Evolutionary conservation across 2,888 invertebrate species (phyloP).

Genomic region (Scrobipalpa costella): DNA sequence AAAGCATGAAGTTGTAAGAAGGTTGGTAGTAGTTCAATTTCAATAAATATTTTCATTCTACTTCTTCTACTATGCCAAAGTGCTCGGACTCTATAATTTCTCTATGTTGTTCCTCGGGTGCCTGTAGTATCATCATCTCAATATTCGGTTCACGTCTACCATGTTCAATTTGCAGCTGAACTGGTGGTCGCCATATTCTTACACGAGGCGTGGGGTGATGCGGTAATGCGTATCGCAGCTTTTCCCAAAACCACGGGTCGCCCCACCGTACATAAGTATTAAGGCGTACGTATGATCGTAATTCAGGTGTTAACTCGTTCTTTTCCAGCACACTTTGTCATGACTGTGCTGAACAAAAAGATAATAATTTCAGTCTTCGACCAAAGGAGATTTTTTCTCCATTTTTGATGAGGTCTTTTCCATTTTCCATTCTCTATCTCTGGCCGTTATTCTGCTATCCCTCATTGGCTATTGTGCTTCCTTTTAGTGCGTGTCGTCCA

Average conservation of each 20-base stretch:
- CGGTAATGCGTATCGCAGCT: conserved; percentile 86
- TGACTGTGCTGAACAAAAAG: too few species aligned
- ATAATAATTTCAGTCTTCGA: too few species aligned
- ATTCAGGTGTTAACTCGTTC: conserved; percentile 57
- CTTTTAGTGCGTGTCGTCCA: too few species aligned
- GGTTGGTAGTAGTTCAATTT: too few species aligned
- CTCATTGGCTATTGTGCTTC: too few species aligned
- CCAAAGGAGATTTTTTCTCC: too few species aligned
- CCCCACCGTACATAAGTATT: conserved; percentile 91
- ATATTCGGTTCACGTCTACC: not conserved
- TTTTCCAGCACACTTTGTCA: conserved; percentile 83
- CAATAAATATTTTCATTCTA: not conserved
- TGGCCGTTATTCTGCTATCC: too few species aligned
- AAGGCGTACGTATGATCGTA: conserved; percentile 84
- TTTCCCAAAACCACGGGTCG: conserved; percentile 90
- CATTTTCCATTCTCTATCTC: too few species aligned
- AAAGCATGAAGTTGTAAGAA: not conserved
- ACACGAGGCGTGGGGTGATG: conserved; percentile 15
- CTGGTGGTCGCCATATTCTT: not conserved
- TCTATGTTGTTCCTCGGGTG: not conserved
- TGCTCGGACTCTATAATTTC: not conserved
- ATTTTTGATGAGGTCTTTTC: too few species aligned
- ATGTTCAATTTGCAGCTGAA: not conserved
- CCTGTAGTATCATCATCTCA: not conserved
- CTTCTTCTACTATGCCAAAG: not conserved